Evolutionary conservation across 2,113 vertebrate species (phyloP), one percentile per base, ranked within the genome.

Genomic region (Athene noctua): DNA sequence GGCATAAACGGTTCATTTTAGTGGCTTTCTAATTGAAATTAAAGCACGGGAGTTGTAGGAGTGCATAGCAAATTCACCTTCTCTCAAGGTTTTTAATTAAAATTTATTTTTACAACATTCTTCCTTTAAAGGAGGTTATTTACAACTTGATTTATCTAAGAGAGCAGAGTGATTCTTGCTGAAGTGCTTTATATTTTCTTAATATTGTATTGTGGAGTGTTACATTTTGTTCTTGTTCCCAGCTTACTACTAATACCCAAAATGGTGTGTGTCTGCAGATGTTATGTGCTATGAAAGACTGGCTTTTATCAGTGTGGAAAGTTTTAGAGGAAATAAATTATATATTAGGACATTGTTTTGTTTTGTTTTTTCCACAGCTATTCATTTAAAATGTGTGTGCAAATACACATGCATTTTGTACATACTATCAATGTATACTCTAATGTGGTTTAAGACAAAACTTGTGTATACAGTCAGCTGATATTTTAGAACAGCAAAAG

Each of bases 141-240:
- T 71, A 21, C 30, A 47, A 6, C 3, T 20, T 26, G 38, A 18
- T 62, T 84, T 67, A 11, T 71, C 22, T 9, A 13, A 9, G 26
- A 65, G 16, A 90, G 20, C 54, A 17, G 10, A 77, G 15, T 11
- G 42, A 0, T 57, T 65, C 11, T 67, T 52, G 46, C 17, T 11
- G 34, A 72, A 18, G 49, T 54, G 58, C 29, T 87, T 34, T 54
- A 0, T 36, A 6, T 77, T 77, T 54, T 11, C 4, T 73, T 26
- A 27, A 0, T 18, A 13, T 1, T 4, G 13, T 11, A 1, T 21
- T 3, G 2, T 30, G 25, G 30, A 46, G 46, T 59, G 42, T 36
- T 61, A 7, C 0, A 10, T 8, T 81, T 42, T n/a, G 14, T 51
- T 55, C 10, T 34, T 42, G 3, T 62, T 72, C 12, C 54, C 55